A percentile compares a stretch with the other conserved stretches of the same genome.
phyloP scores from a whole-genome alignment of 1,140 invertebrate species.

The Cotesia chilonis region DNA sequence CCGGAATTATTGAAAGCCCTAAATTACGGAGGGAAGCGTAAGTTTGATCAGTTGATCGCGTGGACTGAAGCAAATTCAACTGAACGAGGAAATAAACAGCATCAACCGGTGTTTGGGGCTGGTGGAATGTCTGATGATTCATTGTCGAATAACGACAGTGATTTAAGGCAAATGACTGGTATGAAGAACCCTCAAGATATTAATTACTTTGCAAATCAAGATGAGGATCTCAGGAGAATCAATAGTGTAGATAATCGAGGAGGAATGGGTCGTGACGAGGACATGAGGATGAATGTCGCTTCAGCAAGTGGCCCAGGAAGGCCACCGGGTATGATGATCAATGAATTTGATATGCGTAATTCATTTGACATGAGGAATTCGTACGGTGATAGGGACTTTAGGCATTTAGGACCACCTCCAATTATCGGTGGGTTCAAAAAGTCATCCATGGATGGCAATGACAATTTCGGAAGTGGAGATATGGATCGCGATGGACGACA shows the following conservation, averaged over 20 bases:
- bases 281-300: slow-evolving; percentile 43
- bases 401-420: slow-evolving; percentile 36
- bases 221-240: slow-evolving; percentile 47
- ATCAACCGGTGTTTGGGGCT: slow-evolving; percentile 56
- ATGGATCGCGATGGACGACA: slow-evolving; percentile 47
- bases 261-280: slow-evolving; percentile 45
- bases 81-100: slow-evolving; percentile 53
- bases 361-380: slow-evolving; percentile 44
- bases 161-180: slow-evolving; percentile 47
- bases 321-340: slow-evolving; percentile 32
- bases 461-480: slow-evolving; percentile 41
- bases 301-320: slow-evolving; percentile 45
- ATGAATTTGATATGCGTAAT: slow-evolving; percentile 33
- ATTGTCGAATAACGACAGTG: slow-evolving; percentile 50
- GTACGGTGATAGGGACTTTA: slow-evolving; percentile 50
- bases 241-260: slow-evolving; percentile 37
- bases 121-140: slow-evolving; percentile 53
- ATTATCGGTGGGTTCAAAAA: slow-evolving; percentile 40
- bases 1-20: slow-evolving; percentile 59
- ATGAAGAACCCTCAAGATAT: slow-evolving; percentile 37
- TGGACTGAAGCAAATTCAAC: slow-evolving; percentile 55
- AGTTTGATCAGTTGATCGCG: slow-evolving; percentile 62
- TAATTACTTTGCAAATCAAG: slow-evolving; percentile 35
- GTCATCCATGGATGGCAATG: slow-evolving; percentile 43
- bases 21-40: slow-evolving; percentile 61